Conservation (phyloP, 2,797 vertebrate species). For the Sphaeramia orbicularis region DNA sequence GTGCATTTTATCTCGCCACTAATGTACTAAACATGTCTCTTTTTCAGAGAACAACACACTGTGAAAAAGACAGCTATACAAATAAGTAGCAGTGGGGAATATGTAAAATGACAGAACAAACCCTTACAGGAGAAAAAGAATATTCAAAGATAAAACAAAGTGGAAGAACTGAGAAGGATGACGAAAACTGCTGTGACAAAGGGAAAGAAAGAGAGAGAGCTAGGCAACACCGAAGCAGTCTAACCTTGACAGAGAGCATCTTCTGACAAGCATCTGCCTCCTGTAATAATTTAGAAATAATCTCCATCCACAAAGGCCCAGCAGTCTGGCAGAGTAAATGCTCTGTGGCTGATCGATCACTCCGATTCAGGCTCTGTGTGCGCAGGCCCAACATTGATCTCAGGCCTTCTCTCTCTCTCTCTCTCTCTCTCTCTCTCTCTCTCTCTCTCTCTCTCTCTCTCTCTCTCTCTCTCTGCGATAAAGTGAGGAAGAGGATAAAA, state of each 20-base stretch:
- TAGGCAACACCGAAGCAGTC: conserved; percentile 54
- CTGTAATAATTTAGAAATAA: conserved; percentile 88
- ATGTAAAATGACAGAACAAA: conserved; percentile 39
- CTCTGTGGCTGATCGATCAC: conserved; percentile 83
- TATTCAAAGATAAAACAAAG: conserved; percentile 21
- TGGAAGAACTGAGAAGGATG: conserved; percentile 34
- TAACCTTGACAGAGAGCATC: conserved; percentile 86
- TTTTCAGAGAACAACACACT: conserved; percentile 14
- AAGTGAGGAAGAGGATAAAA: conserved; percentile 43
- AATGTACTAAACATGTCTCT: conserved; percentile 38
- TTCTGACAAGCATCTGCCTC: conserved; percentile 87
- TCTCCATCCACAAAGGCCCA: conserved; percentile 85
- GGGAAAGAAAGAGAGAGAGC: conserved; percentile 24
- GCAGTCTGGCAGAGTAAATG: conserved; percentile 82
- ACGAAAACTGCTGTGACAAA: conserved; percentile 43
- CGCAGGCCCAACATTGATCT: conserved; percentile 74
- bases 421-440: conserved; percentile 10
- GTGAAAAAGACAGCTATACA: conserved; percentile 10
- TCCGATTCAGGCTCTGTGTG: conserved; percentile 73
- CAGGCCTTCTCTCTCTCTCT: conserved; percentile 14
- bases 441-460: too few species aligned
- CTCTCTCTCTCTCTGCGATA: conserved; percentile 3
- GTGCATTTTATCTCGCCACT: conserved; percentile 46
- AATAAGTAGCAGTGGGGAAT: conserved; percentile 41
- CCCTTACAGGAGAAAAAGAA: conserved; percentile 19